phyloP scores from a whole-genome alignment of 2,797 vertebrate species.

The Megaceryle alcyon region DNA sequence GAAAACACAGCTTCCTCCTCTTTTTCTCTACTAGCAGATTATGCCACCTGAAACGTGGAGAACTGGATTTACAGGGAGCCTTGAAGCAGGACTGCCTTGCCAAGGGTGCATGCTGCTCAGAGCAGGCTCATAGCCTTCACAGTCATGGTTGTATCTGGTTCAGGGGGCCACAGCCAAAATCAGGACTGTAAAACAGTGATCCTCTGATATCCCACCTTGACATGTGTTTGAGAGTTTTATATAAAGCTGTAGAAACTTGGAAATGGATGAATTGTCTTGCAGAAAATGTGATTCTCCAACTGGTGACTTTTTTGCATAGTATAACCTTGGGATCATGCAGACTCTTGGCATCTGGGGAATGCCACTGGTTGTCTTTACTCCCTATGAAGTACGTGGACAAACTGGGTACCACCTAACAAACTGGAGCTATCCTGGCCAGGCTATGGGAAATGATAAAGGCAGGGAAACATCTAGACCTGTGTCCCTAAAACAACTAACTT shows the following conservation, averaged over 20 bases:
- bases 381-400: accelerated
- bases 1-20: not conserved
- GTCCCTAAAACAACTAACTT: not conserved
- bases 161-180: not conserved
- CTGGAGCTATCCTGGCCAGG: not conserved
- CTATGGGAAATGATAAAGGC: not conserved
- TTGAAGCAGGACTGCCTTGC: not conserved
- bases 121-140: no score
- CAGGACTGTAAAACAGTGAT: not conserved
- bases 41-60: not conserved
- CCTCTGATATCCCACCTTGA: not conserved
- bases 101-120: not conserved
- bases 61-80: not conserved
- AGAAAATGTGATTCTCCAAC: not conserved
- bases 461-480: not conserved
- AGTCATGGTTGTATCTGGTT: not conserved
- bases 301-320: not conserved
- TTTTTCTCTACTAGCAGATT: not conserved
- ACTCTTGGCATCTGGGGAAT: not conserved
- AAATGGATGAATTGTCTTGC: not conserved
- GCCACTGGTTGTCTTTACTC: not conserved
- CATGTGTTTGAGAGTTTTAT: not conserved
- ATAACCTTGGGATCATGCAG: not conserved
- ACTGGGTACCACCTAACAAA: not conserved
- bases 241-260: not conserved